phyloP scores from a whole-genome alignment of 2,797 vertebrate genomes.

The Limnodromus scolopaceus region DNA sequence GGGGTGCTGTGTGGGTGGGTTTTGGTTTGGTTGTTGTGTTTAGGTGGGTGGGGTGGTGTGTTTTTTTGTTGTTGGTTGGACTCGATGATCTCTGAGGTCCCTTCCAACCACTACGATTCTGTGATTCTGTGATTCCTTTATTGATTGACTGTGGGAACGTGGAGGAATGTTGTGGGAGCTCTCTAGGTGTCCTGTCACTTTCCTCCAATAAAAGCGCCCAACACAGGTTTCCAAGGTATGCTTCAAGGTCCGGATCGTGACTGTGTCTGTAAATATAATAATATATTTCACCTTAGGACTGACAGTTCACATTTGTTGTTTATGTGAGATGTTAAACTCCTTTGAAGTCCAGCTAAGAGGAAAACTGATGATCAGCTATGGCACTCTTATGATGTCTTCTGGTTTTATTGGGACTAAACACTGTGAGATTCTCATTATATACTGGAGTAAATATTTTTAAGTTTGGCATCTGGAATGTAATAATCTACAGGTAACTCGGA shows the following conservation, averaged over 20 bases:
- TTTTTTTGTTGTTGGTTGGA: too few relatives aligned
- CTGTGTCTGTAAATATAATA: not conserved
- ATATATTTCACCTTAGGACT: not conserved
- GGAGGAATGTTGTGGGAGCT: not conserved
- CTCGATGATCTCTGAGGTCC: too few relatives aligned
- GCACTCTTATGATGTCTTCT: not conserved
- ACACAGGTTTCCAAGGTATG: not conserved
- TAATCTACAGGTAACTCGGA: not conserved
- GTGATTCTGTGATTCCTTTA: too few relatives aligned
- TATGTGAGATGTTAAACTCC: not conserved
- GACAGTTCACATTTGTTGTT: not conserved
- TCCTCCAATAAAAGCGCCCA: not conserved
- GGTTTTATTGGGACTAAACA: not conserved
- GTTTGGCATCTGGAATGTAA: not conserved
- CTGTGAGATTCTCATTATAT: not conserved
- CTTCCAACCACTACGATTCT: too few relatives aligned
- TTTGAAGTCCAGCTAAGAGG: not conserved
- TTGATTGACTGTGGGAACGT: not conserved
- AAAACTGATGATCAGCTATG: not conserved
- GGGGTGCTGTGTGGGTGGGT: too few relatives aligned
- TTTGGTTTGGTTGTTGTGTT: too few relatives aligned
- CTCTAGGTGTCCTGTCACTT: not conserved
- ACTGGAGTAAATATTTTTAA: not conserved
- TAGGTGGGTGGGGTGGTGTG: too few relatives aligned
- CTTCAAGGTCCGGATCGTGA: not conserved